phyloP scores from a whole-genome alignment of 2,888 invertebrate species.

The Drosophila picticornis region DNA sequence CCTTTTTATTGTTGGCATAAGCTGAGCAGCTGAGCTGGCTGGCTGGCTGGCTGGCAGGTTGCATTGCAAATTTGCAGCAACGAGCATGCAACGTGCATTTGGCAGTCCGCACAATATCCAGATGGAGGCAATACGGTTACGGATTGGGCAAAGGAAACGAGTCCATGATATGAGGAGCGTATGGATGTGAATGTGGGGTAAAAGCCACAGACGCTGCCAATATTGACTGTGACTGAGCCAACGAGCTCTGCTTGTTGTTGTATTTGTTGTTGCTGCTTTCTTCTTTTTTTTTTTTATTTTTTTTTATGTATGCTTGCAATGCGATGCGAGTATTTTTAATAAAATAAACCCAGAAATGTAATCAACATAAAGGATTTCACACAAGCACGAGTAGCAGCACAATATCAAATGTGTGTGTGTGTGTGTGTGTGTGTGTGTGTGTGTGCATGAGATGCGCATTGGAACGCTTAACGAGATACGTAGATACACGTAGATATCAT shows the following conservation, averaged over 20 bases:
- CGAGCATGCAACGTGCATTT: conserved; percentile 79
- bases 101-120: conserved; percentile 74
- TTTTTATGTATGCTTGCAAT: conserved; percentile 71
- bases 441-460: conserved; percentile 56
- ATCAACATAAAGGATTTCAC: conserved; percentile 84
- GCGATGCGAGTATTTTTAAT: conserved; percentile 82
- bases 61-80: conserved; percentile 77
- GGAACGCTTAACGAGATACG: conserved; percentile 80
- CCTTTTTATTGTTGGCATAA: conserved; percentile 67
- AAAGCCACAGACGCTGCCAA: conserved; percentile 77
- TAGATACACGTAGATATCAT: conserved; percentile 76
- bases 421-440: not conserved
- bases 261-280: conserved; percentile 38
- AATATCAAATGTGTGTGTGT: not conserved
- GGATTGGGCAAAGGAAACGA: conserved; percentile 6
- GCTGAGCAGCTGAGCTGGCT: conserved; percentile 25
- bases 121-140: conserved; percentile 42
- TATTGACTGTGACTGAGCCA: conserved; percentile 76
- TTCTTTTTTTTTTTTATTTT: conserved; percentile 24
- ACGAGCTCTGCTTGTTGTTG: conserved; percentile 46
- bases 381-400: conserved; percentile 37
- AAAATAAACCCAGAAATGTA: conserved; percentile 84
- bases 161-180: not conserved
- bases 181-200: conserved; percentile 11
- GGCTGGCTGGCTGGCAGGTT: conserved; percentile 63